These are phyloP conservation scores for Tachina fera DNA, from an alignment of 2,888 invertebrate species.

Conservation along the genomic window DNA sequence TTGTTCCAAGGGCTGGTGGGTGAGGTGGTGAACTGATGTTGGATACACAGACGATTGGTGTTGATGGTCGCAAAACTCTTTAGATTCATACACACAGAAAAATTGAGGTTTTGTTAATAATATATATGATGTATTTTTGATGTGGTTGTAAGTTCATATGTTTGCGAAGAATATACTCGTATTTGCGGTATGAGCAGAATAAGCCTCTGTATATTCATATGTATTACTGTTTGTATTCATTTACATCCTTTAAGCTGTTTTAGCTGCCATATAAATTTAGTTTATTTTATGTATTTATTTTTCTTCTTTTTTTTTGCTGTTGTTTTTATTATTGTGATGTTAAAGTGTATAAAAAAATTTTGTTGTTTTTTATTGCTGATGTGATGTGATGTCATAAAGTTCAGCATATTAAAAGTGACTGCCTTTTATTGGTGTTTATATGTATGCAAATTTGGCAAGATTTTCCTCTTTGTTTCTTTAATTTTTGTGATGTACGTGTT, in stretches of 20 bases:
- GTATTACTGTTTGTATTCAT: background rate
- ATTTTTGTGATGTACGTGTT: background rate
- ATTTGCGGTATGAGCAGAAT: background rate
- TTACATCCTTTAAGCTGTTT: slow-evolving; percentile 54
- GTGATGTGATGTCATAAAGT: slow-evolving; percentile 64
- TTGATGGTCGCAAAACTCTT: slow-evolving; percentile 56
- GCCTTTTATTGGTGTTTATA: slow-evolving; percentile 58
- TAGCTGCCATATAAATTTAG: slow-evolving; percentile 43
- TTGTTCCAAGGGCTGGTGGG: slow-evolving; percentile 1
- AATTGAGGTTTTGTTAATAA: slow-evolving; percentile 35
- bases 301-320: background rate
- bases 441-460: slow-evolving; percentile 59
- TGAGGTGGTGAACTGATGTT: slow-evolving; percentile 44
- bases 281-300: slow-evolving; percentile 1
- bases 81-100: slow-evolving; percentile 2
- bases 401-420: slow-evolving; percentile 61
- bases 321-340: slow-evolving; percentile 20
- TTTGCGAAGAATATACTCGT: background rate
- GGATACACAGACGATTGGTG: slow-evolving; percentile 39
- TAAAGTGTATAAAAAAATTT: slow-evolving; percentile 32
- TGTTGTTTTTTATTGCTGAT: slow-evolving; percentile 51
- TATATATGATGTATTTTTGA: slow-evolving; percentile 22
- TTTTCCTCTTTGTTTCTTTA: background rate
- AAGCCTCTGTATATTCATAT: background rate
- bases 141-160: slow-evolving; percentile 30